Evolutionary conservation across 2,797 vertebrate genomes (phyloP).

Genomic region (Phylloscopus collybita): DNA sequence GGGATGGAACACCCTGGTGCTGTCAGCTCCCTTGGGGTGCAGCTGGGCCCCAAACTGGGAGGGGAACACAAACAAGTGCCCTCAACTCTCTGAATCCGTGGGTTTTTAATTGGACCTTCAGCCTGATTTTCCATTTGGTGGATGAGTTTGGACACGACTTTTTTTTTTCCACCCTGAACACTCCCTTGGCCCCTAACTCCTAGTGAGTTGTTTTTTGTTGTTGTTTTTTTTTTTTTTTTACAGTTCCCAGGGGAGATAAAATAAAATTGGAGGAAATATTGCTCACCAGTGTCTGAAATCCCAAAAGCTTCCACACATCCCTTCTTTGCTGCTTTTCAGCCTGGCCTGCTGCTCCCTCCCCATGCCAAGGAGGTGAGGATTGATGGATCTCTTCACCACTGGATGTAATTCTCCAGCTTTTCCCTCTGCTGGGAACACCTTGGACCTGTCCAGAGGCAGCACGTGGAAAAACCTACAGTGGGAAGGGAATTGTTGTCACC

Average conservation of each 20-base stretch:
- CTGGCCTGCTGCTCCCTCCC: not conserved
- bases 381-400: not conserved
- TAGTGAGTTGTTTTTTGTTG: not conserved
- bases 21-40: not conserved
- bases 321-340: not conserved
- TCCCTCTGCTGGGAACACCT: not conserved
- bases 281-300: not conserved
- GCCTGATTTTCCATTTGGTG: not conserved
- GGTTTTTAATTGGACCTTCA: not conserved
- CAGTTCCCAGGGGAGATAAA: not conserved
- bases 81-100: accelerated
- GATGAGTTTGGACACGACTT: not conserved
- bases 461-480: not conserved
- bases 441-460: not conserved
- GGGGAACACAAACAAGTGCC: not conserved
- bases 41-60: not conserved
- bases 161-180: not conserved
- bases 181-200: not conserved
- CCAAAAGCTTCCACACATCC: not conserved
- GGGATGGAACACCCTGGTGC: accelerated
- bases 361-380: not conserved
- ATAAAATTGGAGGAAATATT: slow-evolving; percentile 4
- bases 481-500: not conserved
- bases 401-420: not conserved
- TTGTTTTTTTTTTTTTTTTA: not conserved